Evolutionary conservation across 2,888 invertebrate genomes (phyloP), one percentile per base, ranked within the genome.

Genomic region (Hydroisotoma schaefferi): DNA sequence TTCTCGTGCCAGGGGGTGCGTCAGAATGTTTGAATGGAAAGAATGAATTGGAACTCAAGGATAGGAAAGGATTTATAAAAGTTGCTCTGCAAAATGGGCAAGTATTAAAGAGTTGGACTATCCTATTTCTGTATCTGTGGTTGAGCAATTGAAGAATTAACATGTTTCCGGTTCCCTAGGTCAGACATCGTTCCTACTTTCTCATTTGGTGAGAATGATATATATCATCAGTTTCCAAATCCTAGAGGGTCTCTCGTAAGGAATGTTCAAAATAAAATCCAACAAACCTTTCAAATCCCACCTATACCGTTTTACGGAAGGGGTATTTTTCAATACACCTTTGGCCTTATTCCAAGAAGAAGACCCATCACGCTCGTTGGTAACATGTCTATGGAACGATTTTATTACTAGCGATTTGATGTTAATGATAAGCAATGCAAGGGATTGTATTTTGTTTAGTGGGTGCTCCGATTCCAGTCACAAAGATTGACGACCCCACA

Each of bases 301-400:
- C 23, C 3, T 27, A 26, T 49, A 27, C 28, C 18, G 8, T 33
- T 52, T 23, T 23, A 18, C 38, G 53, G 92, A 0, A 80, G 97
- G 33, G 97, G 97, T 2, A 80, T 95, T 61, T 91, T 97, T 75
- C 94, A 97, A 76, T 94, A 95, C 75, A 84, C 84, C 0, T 88
- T 88, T 75, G 97, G 97, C 0, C 77, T 93, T 6, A 77, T 97
- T 51, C 95, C 97, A 0, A 82, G 85, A 48, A 81, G 94, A 37
- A 81, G 80, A 60, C 89, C 90, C 1, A 83, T 98, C 43, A 57
- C 53, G 15, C 58, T 60, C 29, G 63, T 63, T 23, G 65, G 65
- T 65, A 59, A 15, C 23, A 26, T n/a, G 29, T 10, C n/a, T 5
- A n/a, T n/a, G n/a, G n/a, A 49, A 27, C 28, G 49, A 47, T 15